Percentiles rank a stretch among this genome's conserved stretches.
Conservation (phyloP, 2,888 invertebrate species). For the Portevinia maculata region DNA sequence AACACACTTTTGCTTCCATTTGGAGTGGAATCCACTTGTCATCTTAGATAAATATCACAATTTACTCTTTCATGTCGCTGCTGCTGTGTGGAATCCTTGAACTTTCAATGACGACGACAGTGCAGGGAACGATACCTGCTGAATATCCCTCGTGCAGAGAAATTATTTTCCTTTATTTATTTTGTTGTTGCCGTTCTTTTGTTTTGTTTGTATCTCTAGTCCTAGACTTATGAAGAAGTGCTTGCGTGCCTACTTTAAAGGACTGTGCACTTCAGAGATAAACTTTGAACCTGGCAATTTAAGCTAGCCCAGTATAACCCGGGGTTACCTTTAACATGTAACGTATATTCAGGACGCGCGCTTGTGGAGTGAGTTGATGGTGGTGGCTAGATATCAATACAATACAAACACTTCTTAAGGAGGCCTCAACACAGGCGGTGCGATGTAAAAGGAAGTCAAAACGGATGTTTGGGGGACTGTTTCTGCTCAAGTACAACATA, state of each 20-base stretch:
- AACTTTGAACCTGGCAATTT: constrained; percentile 70
- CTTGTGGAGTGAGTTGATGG: neutral
- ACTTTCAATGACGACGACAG: constrained; percentile 53
- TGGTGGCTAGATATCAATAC: constrained; percentile 55
- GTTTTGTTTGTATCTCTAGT: constrained; percentile 37
- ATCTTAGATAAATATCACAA: constrained; percentile 71
- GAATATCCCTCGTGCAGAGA: constrained; percentile 21
- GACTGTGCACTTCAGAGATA: constrained; percentile 55
- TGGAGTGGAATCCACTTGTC: constrained; percentile 63
- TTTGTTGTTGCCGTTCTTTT: constrained; percentile 24
- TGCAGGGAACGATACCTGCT: constrained; percentile 16
- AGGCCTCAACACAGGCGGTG: constrained; percentile 25
- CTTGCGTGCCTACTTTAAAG: constrained; percentile 62
- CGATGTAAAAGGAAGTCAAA: constrained; percentile 45
- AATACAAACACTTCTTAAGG: constrained; percentile 63
- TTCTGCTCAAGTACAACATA: constrained; percentile 37
- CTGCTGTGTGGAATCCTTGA: constrained; percentile 66
- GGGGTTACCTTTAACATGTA: constrained; percentile 55
- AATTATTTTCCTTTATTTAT: constrained; percentile 61
- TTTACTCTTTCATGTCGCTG: constrained; percentile 66
- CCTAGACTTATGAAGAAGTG: constrained; percentile 60
- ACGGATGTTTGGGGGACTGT: constrained; percentile 43
- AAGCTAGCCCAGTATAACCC: constrained; percentile 43
- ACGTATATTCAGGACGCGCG: constrained; percentile 8
- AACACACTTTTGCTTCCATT: constrained; percentile 49